Evolutionary conservation across 2,113 vertebrate genomes (phyloP).

Genomic region (Herpetotheres cachinnans): DNA sequence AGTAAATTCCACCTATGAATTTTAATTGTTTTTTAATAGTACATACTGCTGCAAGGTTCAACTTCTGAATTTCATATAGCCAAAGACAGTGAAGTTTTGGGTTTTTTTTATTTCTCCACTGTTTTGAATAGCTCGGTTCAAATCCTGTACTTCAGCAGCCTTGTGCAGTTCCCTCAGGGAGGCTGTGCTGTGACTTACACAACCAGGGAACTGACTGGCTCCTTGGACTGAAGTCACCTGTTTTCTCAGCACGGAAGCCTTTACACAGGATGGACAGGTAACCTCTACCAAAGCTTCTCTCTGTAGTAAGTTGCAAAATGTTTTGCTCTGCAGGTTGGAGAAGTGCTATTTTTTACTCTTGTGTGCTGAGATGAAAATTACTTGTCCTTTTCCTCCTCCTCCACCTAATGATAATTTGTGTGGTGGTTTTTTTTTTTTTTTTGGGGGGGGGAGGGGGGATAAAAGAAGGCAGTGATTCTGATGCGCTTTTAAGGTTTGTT

Average conservation of each 20-base stretch:
- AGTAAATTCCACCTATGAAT: not conserved
- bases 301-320: not conserved
- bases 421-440: fast-evolving
- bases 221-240: not conserved
- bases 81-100: not conserved
- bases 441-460: fast-evolving
- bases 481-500: fast-evolving
- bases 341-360: not conserved
- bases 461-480: not conserved
- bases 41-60: not conserved
- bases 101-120: not conserved
- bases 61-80: not conserved
- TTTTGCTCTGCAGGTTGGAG: not conserved
- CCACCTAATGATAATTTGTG: not conserved
- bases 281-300: not conserved
- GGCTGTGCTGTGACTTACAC: not conserved
- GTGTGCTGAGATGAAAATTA: not conserved
- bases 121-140: conserved; percentile 2
- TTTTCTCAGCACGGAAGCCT: not conserved
- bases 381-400: not conserved
- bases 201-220: not conserved
- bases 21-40: not conserved
- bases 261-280: not conserved
- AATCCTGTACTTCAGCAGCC: not conserved
- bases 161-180: not conserved